Percentiles rank a stretch among this genome's conserved stretches.
phyloP scores from a whole-genome alignment of 2,113 vertebrate species.

The Acinonyx jubatus region DNA sequence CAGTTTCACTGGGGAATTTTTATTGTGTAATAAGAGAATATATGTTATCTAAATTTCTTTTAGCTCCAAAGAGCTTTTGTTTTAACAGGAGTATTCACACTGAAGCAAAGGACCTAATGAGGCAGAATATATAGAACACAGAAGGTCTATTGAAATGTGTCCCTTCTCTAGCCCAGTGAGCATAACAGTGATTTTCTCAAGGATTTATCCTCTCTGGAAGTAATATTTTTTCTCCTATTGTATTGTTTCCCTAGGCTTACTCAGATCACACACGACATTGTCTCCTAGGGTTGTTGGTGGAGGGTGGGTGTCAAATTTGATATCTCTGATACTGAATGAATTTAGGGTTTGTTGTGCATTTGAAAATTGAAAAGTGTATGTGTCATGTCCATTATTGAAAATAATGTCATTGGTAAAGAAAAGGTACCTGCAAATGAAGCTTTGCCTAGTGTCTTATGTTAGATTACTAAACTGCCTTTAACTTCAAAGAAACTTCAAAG shows the following conservation, averaged over 20 bases:
- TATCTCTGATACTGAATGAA: conserved; percentile 41
- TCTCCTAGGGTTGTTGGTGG: neutral
- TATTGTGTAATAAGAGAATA: conserved; percentile 29
- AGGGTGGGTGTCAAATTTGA: conserved; percentile 14
- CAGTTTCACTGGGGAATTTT: neutral
- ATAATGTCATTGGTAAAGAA: neutral
- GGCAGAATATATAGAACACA: conserved; percentile 27
- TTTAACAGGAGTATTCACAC: conserved; percentile 16
- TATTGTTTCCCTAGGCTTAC: neutral
- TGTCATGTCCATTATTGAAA: conserved; percentile 34
- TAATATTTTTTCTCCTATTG: conserved; percentile 38
- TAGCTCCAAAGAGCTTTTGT: conserved; percentile 40
- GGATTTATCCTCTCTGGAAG: conserved; percentile 28
- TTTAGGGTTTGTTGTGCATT: conserved; percentile 18
- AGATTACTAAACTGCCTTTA: conserved; percentile 7
- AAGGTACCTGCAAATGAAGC: neutral
- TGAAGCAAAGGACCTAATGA: conserved; percentile 16
- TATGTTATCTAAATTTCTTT: neutral
- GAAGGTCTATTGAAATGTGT: neutral
- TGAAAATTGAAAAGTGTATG: neutral
- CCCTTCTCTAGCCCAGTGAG: neutral
- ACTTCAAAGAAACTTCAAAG: neutral
- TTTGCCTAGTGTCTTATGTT: conserved; percentile 25
- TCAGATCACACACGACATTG: neutral
- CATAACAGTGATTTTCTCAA: conserved; percentile 25